These are phyloP conservation scores for Cydia strobilella DNA, from an alignment of 1,140 invertebrate species.

Conservation along the genomic window DNA sequence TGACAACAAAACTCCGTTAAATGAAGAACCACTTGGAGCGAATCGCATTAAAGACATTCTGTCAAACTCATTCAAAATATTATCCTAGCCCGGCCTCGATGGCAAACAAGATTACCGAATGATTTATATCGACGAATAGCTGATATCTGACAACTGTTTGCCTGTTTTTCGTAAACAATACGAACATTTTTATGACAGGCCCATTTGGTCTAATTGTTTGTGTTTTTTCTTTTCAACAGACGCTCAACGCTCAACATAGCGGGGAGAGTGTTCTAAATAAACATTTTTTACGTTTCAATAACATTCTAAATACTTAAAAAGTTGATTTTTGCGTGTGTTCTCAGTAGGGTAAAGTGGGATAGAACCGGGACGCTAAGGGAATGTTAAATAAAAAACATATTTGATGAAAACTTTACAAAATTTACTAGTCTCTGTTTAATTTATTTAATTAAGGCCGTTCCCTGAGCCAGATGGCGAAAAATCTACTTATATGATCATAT, in stretches of 20 bases:
- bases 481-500: no score
- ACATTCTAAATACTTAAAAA: background rate
- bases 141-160: slow-evolving; percentile 31
- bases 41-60: slow-evolving; percentile 14
- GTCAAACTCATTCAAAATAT: slow-evolving; percentile 31
- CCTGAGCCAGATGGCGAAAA: no score
- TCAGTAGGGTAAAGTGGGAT: no score
- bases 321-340: background rate
- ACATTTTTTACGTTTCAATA: background rate
- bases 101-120: slow-evolving; percentile 30
- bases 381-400: no score
- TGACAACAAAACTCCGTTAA: background rate
- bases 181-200: slow-evolving; percentile 31
- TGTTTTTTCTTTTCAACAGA: slow-evolving; percentile 17
- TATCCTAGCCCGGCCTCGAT: slow-evolving; percentile 22
- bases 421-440: no score
- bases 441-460: no score
- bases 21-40: background rate
- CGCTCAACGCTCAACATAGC: background rate
- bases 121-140: slow-evolving; percentile 31
- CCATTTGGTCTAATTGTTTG: slow-evolving; percentile 31
- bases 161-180: slow-evolving; percentile 31
- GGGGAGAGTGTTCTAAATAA: background rate
- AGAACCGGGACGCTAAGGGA: no score
- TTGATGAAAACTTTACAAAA: no score